These are phyloP conservation scores for Heliconius hermathena DNA, from an alignment of 1,140 invertebrate genomes.

Conservation along the genomic window DNA sequence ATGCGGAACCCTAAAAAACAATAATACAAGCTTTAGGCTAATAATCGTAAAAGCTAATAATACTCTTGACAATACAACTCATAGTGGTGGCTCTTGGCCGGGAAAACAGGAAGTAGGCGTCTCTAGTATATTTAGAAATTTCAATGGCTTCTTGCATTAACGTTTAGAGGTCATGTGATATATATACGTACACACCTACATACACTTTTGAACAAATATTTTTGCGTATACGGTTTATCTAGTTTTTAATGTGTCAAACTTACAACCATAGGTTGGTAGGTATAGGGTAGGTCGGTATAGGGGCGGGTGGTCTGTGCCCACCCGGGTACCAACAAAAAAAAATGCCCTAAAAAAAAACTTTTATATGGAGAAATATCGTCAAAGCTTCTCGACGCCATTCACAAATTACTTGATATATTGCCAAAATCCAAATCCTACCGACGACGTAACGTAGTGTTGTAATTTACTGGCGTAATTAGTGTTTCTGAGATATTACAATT, in stretches of 20 bases:
- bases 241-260: no score
- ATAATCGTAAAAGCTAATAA: neutral
- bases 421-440: neutral
- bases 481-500: neutral
- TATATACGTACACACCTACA: neutral
- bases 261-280: no score
- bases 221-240: no score
- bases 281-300: no score
- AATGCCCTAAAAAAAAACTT: no score
- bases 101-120: neutral
- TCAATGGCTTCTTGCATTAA: neutral
- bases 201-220: neutral
- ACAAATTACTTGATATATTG: constrained; percentile 6
- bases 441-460: neutral
- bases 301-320: no score
- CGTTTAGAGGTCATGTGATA: neutral
- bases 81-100: neutral
- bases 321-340: no score
- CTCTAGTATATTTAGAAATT: constrained; percentile 1
- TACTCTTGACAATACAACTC: neutral
- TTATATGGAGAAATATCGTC: no score
- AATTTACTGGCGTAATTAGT: neutral
- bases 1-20: neutral
- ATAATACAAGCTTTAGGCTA: neutral
- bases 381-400: neutral